phyloP scores from a whole-genome alignment of 2,888 invertebrate species.

The Philereme vetulata region DNA sequence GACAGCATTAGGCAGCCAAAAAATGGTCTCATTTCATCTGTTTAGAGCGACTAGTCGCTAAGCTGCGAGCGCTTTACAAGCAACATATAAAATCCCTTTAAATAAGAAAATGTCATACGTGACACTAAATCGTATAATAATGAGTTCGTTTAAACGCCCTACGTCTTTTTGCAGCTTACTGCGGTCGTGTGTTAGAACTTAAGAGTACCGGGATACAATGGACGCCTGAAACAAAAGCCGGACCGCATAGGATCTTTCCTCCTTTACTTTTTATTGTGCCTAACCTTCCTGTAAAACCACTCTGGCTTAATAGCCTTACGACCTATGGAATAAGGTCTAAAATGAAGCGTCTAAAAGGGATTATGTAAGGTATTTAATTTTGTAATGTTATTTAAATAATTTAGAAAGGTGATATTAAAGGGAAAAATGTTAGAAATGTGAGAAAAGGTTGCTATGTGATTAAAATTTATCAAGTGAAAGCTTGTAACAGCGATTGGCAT shows the following conservation, averaged over 20 bases:
- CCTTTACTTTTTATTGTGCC: constrained; percentile 66
- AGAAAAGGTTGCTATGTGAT: too few relatives aligned
- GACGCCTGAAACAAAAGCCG: constrained; percentile 58
- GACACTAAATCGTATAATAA: too few relatives aligned
- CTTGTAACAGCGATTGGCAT: too few relatives aligned
- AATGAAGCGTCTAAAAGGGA: background rate
- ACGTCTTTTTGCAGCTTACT: constrained; percentile 1
- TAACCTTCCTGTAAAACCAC: constrained; percentile 71
- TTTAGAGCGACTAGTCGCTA: too few relatives aligned
- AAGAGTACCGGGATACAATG: constrained; percentile 50
- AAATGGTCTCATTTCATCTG: too few relatives aligned
- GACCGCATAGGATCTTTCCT: constrained; percentile 58
- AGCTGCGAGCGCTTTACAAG: too few relatives aligned
- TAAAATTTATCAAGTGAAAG: too few relatives aligned
- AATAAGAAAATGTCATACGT: too few relatives aligned
- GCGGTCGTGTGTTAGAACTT: constrained; percentile 9
- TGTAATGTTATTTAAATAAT: constrained; percentile 4
- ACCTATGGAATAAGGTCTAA: constrained; percentile 6
- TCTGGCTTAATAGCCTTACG: constrained; percentile 65
- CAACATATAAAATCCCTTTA: too few relatives aligned
- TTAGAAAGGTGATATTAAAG: background rate
- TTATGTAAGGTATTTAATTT: constrained; percentile 8
- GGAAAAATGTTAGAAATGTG: background rate
- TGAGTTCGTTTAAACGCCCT: too few relatives aligned
- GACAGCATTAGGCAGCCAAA: too few relatives aligned